Evolutionary conservation across 2,797 vertebrate genomes (phyloP).

Genomic region (Simalia tracyae): DNA sequence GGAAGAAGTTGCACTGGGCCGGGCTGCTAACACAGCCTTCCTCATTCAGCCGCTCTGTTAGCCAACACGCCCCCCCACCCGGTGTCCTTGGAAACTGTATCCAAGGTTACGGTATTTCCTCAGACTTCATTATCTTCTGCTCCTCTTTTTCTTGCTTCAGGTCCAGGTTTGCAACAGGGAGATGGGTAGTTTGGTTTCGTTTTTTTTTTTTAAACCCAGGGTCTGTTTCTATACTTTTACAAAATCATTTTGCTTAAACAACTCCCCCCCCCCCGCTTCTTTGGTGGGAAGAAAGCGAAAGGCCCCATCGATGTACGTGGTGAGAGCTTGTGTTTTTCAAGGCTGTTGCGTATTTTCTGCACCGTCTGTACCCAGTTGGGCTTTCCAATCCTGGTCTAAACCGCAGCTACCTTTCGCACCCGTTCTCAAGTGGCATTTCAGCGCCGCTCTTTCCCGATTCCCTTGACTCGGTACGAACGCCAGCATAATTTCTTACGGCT

Average conservation of each 20-base stretch:
- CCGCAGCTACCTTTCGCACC: neutral
- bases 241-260: neutral
- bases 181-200: constrained; percentile 1
- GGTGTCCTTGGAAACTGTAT: constrained; percentile 74
- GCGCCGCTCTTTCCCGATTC: neutral
- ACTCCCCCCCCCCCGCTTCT: too few species aligned
- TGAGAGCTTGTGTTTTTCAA: neutral
- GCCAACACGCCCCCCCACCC: constrained; percentile 35
- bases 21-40: neutral
- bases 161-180: constrained; percentile 15
- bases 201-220: neutral
- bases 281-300: neutral
- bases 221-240: rapidly evolving
- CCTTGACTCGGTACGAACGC: neutral
- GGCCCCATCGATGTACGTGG: neutral
- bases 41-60: constrained; percentile 36
- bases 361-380: neutral
- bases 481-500: neutral
- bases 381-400: constrained; percentile 11
- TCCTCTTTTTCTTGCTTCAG: constrained; percentile 17
- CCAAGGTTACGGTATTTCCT: constrained; percentile 75
- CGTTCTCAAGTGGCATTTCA: neutral
- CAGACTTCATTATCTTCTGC: constrained; percentile 9
- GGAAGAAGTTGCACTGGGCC: neutral
- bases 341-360: neutral